A percentile compares a stretch with the other conserved stretches of the same genome.
Conservation (phyloP, 2,113 vertebrate species). For the Loxodonta africana region DNA sequence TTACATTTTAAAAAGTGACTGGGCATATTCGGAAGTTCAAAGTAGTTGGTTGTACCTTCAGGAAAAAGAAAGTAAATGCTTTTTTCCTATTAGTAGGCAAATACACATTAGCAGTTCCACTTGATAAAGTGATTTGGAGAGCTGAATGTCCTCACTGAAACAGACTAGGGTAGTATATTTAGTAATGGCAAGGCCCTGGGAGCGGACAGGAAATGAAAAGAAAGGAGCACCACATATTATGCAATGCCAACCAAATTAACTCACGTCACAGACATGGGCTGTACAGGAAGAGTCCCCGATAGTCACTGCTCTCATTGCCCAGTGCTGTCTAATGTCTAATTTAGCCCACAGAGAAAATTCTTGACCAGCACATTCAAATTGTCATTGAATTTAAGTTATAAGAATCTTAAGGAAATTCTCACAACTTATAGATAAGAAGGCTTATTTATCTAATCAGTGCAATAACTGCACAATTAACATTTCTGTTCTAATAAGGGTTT, state of each 20-base stretch:
- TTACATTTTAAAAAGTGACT: too few species aligned
- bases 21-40: too few species aligned
- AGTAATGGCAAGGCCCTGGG: not conserved
- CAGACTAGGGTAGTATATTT: not conserved
- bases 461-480: not conserved
- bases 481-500: constrained; percentile 1
- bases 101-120: not conserved
- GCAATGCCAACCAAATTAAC: not conserved
- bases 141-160: not conserved
- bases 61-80: not conserved
- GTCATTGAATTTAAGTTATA: not conserved
- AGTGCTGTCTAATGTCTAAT: accelerated
- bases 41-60: not conserved
- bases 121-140: not conserved
- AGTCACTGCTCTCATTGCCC: too few species aligned
- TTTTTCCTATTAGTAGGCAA: not conserved
- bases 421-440: not conserved
- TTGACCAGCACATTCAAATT: not conserved
- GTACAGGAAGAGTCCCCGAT: accelerated
- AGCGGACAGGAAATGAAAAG: not conserved
- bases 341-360: not conserved
- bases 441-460: constrained; percentile 39
- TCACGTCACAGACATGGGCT: accelerated
- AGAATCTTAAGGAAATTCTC: not conserved
- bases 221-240: not conserved